Evolutionary conservation across 2,888 invertebrate species (phyloP).

Genomic region (Andrena trimmerana): DNA sequence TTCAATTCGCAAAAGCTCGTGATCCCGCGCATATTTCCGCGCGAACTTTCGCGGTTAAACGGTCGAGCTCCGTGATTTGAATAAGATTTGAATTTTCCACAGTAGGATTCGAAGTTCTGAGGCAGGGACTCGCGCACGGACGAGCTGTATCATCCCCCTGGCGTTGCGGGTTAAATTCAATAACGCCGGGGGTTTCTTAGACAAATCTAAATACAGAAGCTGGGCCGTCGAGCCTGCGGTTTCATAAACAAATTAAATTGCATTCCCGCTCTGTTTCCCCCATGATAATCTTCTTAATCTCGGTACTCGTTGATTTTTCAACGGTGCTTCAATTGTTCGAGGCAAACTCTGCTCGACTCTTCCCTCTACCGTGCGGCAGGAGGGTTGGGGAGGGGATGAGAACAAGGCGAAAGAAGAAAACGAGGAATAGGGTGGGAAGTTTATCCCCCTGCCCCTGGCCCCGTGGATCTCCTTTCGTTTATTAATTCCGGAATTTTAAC

Average conservation of each 20-base stretch:
- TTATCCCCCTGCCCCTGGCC: too few species aligned
- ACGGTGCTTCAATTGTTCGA: neutral
- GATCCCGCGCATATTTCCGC: constrained; percentile 34
- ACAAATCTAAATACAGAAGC: constrained; percentile 3
- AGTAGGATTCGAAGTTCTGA: constrained; percentile 11
- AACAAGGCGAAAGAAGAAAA: neutral
- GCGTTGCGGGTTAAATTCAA: constrained; percentile 35
- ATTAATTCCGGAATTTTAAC: too few species aligned
- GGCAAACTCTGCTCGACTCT: neutral
- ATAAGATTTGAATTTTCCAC: constrained; percentile 61
- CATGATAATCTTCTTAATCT: constrained; percentile 4
- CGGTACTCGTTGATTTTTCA: neutral
- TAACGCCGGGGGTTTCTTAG: constrained; percentile 9
- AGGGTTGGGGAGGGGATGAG: neutral
- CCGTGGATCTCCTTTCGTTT: too few species aligned
- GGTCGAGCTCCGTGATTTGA: constrained; percentile 45
- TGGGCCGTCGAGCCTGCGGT: too few species aligned
- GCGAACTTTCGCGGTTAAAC: constrained; percentile 46
- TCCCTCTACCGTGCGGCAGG: constrained; percentile 9
- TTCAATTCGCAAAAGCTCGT: constrained; percentile 36
- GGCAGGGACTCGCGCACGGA: neutral
- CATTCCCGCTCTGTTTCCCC: neutral
- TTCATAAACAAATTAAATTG: constrained; percentile 35
- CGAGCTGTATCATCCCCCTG: constrained; percentile 13
- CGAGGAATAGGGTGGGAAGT: neutral